phyloP scores from a whole-genome alignment of 1,140 invertebrate genomes.

The Macrobrachium rosenbergii region DNA sequence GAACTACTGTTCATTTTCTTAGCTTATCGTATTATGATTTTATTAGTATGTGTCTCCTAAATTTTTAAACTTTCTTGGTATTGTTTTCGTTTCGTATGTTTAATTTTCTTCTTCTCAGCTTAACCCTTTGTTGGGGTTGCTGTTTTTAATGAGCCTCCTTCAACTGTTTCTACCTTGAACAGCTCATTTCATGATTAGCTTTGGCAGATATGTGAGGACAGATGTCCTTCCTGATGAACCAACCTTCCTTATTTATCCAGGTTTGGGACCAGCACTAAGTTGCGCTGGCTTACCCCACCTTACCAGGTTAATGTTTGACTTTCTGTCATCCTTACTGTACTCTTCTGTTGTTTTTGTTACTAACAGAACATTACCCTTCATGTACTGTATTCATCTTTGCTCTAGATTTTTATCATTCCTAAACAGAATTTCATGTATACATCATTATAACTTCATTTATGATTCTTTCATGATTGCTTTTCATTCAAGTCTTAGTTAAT shows the following conservation, averaged over 20 bases:
- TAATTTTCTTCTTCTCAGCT: conserved; percentile 14
- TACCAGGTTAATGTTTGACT: too few species aligned
- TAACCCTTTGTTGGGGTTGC: neutral
- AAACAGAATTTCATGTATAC: neutral
- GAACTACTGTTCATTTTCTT: too few species aligned
- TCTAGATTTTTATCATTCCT: neutral
- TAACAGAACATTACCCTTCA: too few species aligned
- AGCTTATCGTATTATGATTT: neutral
- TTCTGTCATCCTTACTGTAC: too few species aligned
- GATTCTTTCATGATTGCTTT: neutral
- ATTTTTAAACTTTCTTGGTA: neutral
- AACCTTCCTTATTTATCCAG: neutral
- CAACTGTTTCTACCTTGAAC: too few species aligned
- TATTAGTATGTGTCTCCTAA: neutral
- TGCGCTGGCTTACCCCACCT: too few species aligned
- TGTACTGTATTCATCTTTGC: neutral
- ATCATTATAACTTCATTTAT: neutral
- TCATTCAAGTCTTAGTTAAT: neutral
- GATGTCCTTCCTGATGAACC: too few species aligned
- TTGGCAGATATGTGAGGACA: too few species aligned
- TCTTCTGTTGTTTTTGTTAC: too few species aligned
- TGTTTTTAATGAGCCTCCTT: neutral
- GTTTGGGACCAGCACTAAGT: too few species aligned
- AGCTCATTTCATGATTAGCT: too few species aligned
- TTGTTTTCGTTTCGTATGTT: neutral